These are phyloP conservation scores for Ptychobarbus kaznakovi DNA, from an alignment of 2,797 vertebrate genomes.

Conservation along the genomic window DNA sequence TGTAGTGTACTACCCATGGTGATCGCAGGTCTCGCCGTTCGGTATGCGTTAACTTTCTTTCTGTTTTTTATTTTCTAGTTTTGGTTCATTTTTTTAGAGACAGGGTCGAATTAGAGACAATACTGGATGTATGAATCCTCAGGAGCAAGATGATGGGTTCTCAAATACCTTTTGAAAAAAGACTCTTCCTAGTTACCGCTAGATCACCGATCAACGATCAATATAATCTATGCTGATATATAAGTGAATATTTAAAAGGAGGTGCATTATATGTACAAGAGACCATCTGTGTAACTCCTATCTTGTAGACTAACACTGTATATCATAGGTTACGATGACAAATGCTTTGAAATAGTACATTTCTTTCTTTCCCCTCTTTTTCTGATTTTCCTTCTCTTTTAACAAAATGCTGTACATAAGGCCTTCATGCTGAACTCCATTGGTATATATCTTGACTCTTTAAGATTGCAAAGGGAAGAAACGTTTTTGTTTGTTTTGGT, in stretches of 20 bases:
- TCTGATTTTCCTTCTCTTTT: constrained; percentile 68
- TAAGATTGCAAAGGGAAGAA: constrained; percentile 84
- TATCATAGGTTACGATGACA: constrained; percentile 90
- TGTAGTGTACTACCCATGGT: constrained; percentile 90
- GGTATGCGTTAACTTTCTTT: constrained; percentile 72
- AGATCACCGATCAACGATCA: constrained; percentile 86
- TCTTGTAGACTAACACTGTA: constrained; percentile 97
- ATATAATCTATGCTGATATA: constrained; percentile 87
- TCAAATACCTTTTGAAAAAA: constrained; percentile 83
- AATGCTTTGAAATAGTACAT: constrained; percentile 90
- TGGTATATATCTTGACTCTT: constrained; percentile 86
- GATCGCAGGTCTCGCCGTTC: constrained; percentile 90
- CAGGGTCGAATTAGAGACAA: constrained; percentile 96
- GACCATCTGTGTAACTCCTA: constrained; percentile 94
- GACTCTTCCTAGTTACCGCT: constrained; percentile 90
- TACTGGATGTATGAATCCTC: constrained; percentile 87
- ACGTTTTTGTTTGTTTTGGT: constrained; percentile 80
- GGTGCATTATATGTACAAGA: constrained; percentile 81
- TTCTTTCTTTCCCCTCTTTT: constrained; percentile 69
- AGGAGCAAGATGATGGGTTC: constrained; percentile 87
- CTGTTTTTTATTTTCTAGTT: neutral
- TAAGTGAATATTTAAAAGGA: constrained; percentile 90
- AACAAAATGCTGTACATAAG: constrained; percentile 96
- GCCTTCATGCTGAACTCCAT: constrained; percentile 87
- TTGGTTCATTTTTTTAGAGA: constrained; percentile 76